phyloP scores from a whole-genome alignment of 2,797 vertebrate genomes.

The Sebastolobus alascanus region DNA sequence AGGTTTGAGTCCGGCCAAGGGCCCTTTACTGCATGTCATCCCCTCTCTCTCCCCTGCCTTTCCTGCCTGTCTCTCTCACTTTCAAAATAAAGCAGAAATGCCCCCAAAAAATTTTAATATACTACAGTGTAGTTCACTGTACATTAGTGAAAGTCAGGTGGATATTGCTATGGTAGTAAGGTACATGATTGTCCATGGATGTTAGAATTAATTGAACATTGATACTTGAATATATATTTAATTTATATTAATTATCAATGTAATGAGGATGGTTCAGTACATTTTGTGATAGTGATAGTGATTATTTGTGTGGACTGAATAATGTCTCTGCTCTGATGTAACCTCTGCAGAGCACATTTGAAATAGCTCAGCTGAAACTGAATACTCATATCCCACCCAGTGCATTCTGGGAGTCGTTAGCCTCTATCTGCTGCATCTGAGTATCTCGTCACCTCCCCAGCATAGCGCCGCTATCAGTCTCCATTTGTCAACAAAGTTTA shows the following conservation, averaged over 20 bases:
- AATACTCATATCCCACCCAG: background rate
- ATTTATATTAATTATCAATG: background rate
- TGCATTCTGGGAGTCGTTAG: constrained; percentile 31
- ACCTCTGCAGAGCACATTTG: constrained; percentile 8
- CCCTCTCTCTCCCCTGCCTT: too few species aligned
- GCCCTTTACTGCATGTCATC: too few species aligned
- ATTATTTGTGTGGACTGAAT: background rate
- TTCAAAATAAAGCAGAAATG: too few species aligned
- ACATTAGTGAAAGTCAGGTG: background rate
- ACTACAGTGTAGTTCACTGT: background rate
- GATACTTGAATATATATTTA: background rate
- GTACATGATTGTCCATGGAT: background rate
- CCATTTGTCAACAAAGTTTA: constrained; percentile 37
- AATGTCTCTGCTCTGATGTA: background rate
- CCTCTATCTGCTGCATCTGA: background rate
- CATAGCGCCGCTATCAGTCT: constrained; percentile 22
- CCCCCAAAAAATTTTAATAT: background rate
- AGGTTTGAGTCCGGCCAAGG: too few species aligned
- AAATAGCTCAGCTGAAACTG: constrained; percentile 16
- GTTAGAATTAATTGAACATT: background rate
- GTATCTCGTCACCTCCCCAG: constrained; percentile 8
- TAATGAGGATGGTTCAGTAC: background rate
- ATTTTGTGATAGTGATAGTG: background rate
- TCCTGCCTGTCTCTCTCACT: too few species aligned
- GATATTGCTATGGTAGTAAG: background rate